A percentile compares a stretch with the other conserved stretches of the same genome.
phyloP scores from a whole-genome alignment of 1,140 invertebrate species.

The Musca domestica region DNA sequence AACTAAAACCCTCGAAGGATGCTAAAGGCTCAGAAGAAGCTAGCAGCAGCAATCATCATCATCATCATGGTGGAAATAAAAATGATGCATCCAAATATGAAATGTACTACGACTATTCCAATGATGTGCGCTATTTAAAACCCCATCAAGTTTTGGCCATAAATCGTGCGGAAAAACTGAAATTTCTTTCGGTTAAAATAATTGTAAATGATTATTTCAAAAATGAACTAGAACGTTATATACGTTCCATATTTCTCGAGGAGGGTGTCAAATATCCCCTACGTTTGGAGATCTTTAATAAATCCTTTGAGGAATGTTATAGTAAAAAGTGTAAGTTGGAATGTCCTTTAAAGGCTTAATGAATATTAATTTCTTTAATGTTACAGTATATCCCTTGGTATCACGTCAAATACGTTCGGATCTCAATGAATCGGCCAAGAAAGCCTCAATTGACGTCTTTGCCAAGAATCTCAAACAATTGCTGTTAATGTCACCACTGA shows the following conservation, averaged over 20 bases:
- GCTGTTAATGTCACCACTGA: slow-evolving; percentile 73
- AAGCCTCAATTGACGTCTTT: slow-evolving; percentile 81
- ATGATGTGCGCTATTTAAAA: slow-evolving; percentile 63
- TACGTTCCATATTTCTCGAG: slow-evolving; percentile 55
- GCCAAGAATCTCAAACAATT: slow-evolving; percentile 80
- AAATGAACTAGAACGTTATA: slow-evolving; percentile 61
- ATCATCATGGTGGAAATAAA: slow-evolving; percentile 39
- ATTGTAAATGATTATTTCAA: slow-evolving; percentile 66
- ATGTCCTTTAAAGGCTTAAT: neutral
- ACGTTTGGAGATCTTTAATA: slow-evolving; percentile 55
- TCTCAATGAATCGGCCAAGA: slow-evolving; percentile 72
- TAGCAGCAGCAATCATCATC: neutral
- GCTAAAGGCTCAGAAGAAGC: neutral
- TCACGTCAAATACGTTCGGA: slow-evolving; percentile 68
- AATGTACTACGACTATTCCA: slow-evolving; percentile 74
- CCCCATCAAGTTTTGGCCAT: slow-evolving; percentile 83
- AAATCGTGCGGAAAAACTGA: slow-evolving; percentile 78
- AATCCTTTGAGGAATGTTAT: slow-evolving; percentile 61
- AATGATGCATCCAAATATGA: slow-evolving; percentile 70
- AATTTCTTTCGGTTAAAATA: slow-evolving; percentile 76
- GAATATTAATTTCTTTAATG: slow-evolving; percentile 1
- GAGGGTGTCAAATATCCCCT: slow-evolving; percentile 46
- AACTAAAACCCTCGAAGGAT: slow-evolving; percentile 34
- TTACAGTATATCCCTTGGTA: slow-evolving; percentile 60
- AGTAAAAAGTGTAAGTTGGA: slow-evolving; percentile 48